Conservation (phyloP, 2,888 invertebrate species). For the Sinohyriopsis cumingii region DNA sequence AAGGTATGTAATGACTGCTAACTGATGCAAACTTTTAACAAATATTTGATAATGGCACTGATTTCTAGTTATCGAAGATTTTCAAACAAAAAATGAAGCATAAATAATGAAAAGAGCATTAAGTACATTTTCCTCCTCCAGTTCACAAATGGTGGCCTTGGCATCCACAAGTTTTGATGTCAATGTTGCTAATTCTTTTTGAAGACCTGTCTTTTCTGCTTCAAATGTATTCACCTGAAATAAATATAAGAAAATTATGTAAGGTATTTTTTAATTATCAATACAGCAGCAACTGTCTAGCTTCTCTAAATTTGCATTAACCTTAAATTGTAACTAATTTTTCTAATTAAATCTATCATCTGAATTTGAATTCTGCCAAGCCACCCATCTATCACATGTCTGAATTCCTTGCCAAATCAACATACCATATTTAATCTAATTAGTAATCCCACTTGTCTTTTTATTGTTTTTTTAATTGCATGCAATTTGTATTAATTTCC, state of each 20-base stretch:
- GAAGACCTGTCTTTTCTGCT: conserved; percentile 88
- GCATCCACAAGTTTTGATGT: conserved; percentile 72
- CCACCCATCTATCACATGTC: too few species aligned
- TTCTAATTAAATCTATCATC: not conserved
- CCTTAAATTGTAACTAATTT: not conserved
- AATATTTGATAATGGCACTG: too few species aligned
- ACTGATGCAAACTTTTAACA: too few species aligned
- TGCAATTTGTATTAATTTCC: too few species aligned
- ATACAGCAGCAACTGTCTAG: not conserved
- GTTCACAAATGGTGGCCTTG: conserved; percentile 67
- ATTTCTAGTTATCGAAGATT: too few species aligned
- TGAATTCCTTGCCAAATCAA: too few species aligned
- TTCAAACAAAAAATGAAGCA: not conserved
- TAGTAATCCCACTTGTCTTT: too few species aligned
- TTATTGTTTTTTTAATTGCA: too few species aligned
- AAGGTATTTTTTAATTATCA: not conserved
- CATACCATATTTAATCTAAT: too few species aligned
- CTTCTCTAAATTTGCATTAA: too few species aligned
- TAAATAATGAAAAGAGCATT: not conserved
- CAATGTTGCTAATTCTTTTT: conserved; percentile 88
- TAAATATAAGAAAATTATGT: conserved; percentile 1
- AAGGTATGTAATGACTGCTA: too few species aligned
- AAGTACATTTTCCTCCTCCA: conserved; percentile 73
- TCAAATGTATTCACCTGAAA: conserved; percentile 84
- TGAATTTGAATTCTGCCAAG: too few species aligned